phyloP scores from a whole-genome alignment of 2,113 vertebrate species.

The Xenopus tropicalis region UCB_Xtro_10.0 CM004446.2:83094001-83094500 shows the following conservation, averaged over 20 bases:
- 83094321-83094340: background rate
- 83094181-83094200: background rate
- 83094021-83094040: background rate
- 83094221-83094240: background rate
- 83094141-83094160: background rate
- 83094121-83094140: background rate
- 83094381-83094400: slow-evolving; percentile 4
- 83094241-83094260: background rate
- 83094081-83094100: background rate
- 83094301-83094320: background rate
- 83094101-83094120: no score
- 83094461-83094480: background rate
- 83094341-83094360: background rate
- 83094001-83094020: no score
- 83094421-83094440: background rate
- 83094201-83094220: background rate
- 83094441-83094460: background rate
- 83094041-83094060: background rate
- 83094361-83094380: background rate
- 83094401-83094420: slow-evolving; percentile 7
- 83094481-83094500: background rate
- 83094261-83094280: background rate
- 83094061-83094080: background rate
- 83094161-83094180: background rate
- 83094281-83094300: background rate